Conservation (phyloP, 2,797 vertebrate genomes). For the Hybognathus amarus region DNA sequence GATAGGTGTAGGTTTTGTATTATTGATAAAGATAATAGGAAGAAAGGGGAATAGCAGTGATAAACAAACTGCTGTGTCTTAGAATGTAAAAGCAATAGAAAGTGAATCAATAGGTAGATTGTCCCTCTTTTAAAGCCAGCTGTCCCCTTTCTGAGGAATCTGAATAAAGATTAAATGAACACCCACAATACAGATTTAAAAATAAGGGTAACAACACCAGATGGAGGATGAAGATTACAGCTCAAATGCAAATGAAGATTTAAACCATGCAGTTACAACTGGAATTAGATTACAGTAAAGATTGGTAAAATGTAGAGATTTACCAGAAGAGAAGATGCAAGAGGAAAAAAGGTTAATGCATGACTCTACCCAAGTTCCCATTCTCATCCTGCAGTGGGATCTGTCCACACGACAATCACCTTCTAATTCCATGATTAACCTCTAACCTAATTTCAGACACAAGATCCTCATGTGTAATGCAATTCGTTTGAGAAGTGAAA, state of each 20-base stretch:
- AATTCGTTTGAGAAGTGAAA: background rate
- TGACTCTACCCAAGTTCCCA: no score
- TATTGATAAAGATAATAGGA: background rate
- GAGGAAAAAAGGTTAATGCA: no score
- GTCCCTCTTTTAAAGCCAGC: background rate
- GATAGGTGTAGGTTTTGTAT: background rate
- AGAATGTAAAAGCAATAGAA: constrained; percentile 4
- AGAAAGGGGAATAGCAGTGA: background rate
- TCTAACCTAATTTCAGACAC: background rate
- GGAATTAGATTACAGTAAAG: constrained; percentile 41
- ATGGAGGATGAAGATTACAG: constrained; percentile 62
- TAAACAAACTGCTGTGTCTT: background rate
- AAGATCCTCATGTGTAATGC: background rate
- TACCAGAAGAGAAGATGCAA: background rate
- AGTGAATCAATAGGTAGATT: background rate
- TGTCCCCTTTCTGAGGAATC: constrained; percentile 5
- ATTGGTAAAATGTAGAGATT: background rate
- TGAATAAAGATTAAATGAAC: constrained; percentile 19
- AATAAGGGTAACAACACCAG: constrained; percentile 39
- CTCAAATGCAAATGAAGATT: constrained; percentile 50
- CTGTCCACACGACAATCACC: background rate
- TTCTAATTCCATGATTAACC: background rate
- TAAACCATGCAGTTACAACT: constrained; percentile 56
- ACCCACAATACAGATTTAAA: constrained; percentile 60
- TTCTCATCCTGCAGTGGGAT: background rate